phyloP scores from a whole-genome alignment of 2,888 invertebrate species.

The Epinotia brunnichana region DNA sequence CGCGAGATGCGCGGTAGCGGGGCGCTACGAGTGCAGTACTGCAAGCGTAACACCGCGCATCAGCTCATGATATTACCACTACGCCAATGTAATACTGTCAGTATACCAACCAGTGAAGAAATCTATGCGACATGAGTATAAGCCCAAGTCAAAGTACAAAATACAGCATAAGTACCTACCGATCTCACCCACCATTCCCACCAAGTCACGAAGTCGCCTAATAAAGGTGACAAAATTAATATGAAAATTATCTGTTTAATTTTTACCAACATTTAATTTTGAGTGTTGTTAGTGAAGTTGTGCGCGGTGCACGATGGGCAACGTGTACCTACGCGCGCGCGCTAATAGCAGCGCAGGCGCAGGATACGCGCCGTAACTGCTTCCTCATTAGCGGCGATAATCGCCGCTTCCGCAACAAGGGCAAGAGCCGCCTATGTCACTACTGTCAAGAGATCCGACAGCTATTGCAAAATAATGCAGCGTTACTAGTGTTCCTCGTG shows the following conservation, averaged over 20 bases:
- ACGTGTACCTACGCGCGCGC: conserved; percentile 14
- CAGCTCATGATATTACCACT: too few species aligned
- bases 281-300: background rate
- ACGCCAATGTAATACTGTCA: too few species aligned
- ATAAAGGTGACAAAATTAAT: background rate
- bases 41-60: too few species aligned
- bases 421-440: conserved; percentile 1
- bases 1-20: too few species aligned
- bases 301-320: background rate
- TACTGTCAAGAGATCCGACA: conserved; percentile 12
- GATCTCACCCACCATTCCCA: too few species aligned
- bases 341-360: conserved; percentile 38
- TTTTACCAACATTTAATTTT: background rate
- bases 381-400: conserved; percentile 79
- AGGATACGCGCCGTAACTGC: conserved; percentile 61
- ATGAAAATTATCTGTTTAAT: too few species aligned
- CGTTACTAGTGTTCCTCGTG: too few species aligned
- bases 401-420: conserved; percentile 66
- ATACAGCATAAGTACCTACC: too few species aligned
- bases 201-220: background rate
- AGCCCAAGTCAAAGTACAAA: too few species aligned
- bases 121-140: too few species aligned
- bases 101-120: too few species aligned
- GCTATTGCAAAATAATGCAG: background rate
- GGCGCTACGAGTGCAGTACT: too few species aligned